Evolutionary conservation across 37 sponge, comb jelly and placozoan genomes (phyloP), one percentile per base, ranked within the genome.

Genomic region (Theonella swinhoei): DNA sequence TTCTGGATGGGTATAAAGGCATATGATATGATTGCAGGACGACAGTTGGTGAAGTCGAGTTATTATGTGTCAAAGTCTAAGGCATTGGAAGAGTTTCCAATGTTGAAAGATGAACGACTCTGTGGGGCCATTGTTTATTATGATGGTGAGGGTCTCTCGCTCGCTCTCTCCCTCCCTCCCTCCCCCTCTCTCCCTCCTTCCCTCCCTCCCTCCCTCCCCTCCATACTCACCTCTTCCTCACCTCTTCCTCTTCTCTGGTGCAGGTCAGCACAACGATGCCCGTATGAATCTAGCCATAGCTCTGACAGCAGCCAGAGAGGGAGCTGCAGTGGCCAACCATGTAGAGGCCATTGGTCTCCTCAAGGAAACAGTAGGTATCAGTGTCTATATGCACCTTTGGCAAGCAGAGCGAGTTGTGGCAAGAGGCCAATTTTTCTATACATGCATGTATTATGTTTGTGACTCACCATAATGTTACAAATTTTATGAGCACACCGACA

Each of bases 181-280:
- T 2, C 70, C 39, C 70, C 70, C 70, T n/a, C 1, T 58, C 70
- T 7, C 31, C 69, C 69, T 28, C 34, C 69, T 20, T 32, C 69
- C 69, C 26, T 28, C 11, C 74, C 58, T n/a, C 25, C 19, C 38
- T 39, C 60, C 54, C 71, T 62, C 28, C 54, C 54, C 54, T 47
- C 54, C 54, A 47, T 47, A 47, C 7, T 47, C 7, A 7, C 14
- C 54, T 14, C 11, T 47, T 47, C 54, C 54, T 14, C 14, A 47
- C 54, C 11, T 47, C 7, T 14, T 14, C 14, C 54, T 65, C 1
- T 68, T 62, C 24, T 69, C 1, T 17, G 34, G 20, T 78, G 0
- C 71, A 88, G 95, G 98, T 41, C 97, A 95, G 78, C 99, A 99
- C 74, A 93, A 99, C 78, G 99, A 99, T 85, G 87, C 99, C 4